Conservation (phyloP, 1,140 invertebrate species). For the Liolophura sinensis region DNA sequence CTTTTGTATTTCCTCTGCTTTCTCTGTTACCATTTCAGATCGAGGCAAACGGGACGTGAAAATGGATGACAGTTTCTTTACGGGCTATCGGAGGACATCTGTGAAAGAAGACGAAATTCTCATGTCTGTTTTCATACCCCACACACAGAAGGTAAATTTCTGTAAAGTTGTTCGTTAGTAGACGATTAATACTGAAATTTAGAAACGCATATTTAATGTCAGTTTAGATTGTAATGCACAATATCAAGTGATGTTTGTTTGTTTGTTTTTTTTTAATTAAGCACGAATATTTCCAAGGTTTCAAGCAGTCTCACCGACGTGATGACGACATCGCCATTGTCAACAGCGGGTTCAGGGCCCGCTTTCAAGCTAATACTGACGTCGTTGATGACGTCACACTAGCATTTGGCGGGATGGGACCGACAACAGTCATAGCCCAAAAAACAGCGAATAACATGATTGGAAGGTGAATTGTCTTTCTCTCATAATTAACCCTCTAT, state of each 20-base stretch:
- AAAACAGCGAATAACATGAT: background rate
- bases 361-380: slow-evolving; percentile 56
- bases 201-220: no score
- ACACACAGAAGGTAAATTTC: background rate
- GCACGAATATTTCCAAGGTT: slow-evolving; percentile 3
- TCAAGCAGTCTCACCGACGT: slow-evolving; percentile 11
- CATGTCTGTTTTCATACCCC: no score
- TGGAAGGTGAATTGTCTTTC: background rate
- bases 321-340: slow-evolving; percentile 6
- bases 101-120: no score
- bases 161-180: background rate
- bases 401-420: slow-evolving; percentile 88
- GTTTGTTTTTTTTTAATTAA: background rate
- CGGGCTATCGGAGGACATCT: no score
- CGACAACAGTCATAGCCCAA: slow-evolving; percentile 66
- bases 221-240: no score
- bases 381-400: no score
- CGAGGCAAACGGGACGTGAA: no score
- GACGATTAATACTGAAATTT: no score
- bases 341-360: slow-evolving; percentile 35
- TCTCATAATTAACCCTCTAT: background rate
- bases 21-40: no score
- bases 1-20: no score
- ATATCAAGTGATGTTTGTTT: no score
- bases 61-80: no score